These are phyloP conservation scores for Dasypus novemcinctus DNA, from an alignment of 2,113 vertebrate species.

Conservation along the genomic window DNA sequence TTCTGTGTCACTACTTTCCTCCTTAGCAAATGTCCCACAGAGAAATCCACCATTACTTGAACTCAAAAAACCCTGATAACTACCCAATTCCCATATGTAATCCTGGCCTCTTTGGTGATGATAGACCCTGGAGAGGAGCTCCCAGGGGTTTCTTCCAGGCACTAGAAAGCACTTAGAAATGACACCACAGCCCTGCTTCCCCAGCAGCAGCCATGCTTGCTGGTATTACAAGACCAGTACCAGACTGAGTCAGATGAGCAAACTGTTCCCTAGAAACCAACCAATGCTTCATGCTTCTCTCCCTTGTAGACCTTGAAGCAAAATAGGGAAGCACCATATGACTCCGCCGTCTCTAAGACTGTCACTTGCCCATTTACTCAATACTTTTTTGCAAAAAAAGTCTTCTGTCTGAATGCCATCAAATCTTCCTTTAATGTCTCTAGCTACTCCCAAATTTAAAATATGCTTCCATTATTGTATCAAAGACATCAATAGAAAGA, in stretches of 20 bases:
- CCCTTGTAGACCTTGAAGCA: constrained; percentile 19
- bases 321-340: constrained; percentile 32
- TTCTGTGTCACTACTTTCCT: background rate
- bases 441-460: constrained; percentile 55
- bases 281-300: constrained; percentile 5
- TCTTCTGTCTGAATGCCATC: constrained; percentile 55
- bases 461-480: constrained; percentile 49
- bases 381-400: constrained; percentile 48
- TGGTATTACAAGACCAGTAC: background rate
- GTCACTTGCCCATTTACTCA: constrained; percentile 66
- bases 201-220: background rate
- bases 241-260: constrained; percentile 35
- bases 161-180: background rate
- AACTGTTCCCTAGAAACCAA: constrained; percentile 56
- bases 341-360: constrained; percentile 15
- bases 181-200: fast-evolving
- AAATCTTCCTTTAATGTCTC: constrained; percentile 41
- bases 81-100: background rate
- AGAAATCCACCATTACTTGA: background rate
- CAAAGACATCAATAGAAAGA: constrained; percentile 57
- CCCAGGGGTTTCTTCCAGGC: background rate
- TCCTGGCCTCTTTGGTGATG: background rate
- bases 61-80: background rate
- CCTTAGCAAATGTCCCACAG: background rate
- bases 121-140: background rate